Evolutionary conservation across 2,113 vertebrate genomes (phyloP).

Genomic region (Lepisosteus osseus): DNA sequence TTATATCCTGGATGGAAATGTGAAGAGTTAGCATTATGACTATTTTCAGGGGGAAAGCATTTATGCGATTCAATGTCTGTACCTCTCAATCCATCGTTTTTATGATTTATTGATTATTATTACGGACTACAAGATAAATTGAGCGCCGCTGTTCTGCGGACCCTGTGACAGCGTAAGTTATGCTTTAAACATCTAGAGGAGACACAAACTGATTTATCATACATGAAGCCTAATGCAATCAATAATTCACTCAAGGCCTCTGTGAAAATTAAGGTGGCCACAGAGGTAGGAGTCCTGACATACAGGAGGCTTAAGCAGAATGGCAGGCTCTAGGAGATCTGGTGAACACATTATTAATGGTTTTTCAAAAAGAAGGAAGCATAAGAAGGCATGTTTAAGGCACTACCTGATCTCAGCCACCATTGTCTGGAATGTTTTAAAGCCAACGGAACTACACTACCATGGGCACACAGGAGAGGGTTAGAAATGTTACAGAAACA

Average conservation of each 20-base stretch:
- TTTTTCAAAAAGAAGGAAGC: no score
- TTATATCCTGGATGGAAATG: neutral
- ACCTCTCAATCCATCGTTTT: constrained; percentile 6
- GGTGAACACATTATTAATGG: no score
- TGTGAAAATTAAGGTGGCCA: neutral
- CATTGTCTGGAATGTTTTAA: no score
- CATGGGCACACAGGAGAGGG: no score
- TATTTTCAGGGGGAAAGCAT: neutral
- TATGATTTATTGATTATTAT: neutral
- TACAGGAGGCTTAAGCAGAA: neutral
- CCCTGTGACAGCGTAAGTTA: neutral
- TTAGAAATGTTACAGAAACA: no score
- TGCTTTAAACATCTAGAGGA: neutral
- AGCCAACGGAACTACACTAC: no score
- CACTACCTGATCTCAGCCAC: no score
- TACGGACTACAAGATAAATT: neutral
- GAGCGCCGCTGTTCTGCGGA: neutral
- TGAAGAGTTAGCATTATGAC: neutral
- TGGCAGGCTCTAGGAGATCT: no score
- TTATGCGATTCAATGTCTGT: neutral
- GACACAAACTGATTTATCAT: constrained; percentile 1
- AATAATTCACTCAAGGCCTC: neutral
- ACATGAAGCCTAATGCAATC: neutral
- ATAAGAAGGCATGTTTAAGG: no score
- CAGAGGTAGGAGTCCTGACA: neutral